A percentile compares a stretch with the other conserved stretches of the same genome.
Evolutionary conservation across 2,113 vertebrate species (phyloP).

Genomic region (Ifrita kowaldi): DNA sequence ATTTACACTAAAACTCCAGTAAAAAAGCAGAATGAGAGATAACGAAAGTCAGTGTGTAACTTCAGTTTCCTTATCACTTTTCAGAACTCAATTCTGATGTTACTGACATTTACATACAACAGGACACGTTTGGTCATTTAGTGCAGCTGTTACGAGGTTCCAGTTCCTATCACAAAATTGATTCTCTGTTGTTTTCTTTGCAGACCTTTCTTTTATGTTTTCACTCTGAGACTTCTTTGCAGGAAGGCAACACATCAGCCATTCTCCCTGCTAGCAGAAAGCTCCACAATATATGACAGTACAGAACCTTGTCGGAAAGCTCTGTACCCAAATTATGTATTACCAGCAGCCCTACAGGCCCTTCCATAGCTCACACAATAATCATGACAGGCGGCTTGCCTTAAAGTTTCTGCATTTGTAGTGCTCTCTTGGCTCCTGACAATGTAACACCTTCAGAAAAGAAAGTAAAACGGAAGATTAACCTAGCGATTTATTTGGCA

Average conservation of each 20-base stretch:
- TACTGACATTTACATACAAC: neutral
- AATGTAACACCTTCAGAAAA: neutral
- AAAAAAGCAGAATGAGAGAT: neutral
- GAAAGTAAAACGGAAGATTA: neutral
- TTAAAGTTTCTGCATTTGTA: neutral
- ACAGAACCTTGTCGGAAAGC: neutral
- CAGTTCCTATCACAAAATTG: accelerated
- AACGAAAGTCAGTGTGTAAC: neutral
- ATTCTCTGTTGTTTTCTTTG: neutral
- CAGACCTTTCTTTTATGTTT: neutral
- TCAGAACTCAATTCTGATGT: neutral
- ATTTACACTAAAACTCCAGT: neutral
- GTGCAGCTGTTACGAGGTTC: neutral
- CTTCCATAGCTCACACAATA: neutral
- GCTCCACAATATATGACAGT: neutral
- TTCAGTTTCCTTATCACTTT: neutral
- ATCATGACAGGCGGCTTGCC: neutral
- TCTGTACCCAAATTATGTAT: neutral
- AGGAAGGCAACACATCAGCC: neutral
- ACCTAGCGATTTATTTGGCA: neutral
- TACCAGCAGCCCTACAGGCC: neutral
- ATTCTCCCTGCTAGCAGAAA: neutral
- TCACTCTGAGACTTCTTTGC: neutral
- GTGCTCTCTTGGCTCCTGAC: neutral
- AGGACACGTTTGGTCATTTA: neutral